phyloP scores from a whole-genome alignment of 2,797 vertebrate species.

The Acanthornis magna region DNA sequence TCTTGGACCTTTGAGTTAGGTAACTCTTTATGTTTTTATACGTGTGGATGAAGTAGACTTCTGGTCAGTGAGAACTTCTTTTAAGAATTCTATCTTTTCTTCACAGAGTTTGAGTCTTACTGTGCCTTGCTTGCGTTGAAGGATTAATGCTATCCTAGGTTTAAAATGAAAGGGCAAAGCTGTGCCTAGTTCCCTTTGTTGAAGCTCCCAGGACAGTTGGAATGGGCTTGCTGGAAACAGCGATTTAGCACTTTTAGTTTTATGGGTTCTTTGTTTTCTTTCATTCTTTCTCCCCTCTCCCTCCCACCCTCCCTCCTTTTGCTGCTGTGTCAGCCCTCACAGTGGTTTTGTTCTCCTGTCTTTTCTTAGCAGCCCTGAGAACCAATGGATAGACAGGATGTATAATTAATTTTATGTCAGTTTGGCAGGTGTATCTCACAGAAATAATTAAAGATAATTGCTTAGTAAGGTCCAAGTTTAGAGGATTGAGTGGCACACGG shows the following conservation, averaged over 20 bases:
- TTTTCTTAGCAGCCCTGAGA: not conserved
- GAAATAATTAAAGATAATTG: not conserved
- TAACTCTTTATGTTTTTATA: not conserved
- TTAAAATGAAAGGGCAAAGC: not conserved
- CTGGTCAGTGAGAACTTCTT: not conserved
- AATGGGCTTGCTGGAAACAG: not conserved
- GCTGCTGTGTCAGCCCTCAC: accelerated
- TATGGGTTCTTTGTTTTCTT: not conserved
- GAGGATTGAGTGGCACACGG: not conserved
- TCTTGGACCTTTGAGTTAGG: not conserved
- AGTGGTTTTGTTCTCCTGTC: not conserved
- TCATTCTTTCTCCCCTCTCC: not conserved
- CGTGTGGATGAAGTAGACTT: not conserved
- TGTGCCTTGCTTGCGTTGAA: not conserved
- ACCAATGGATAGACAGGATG: not conserved
- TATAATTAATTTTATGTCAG: not conserved
- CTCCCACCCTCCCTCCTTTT: not conserved
- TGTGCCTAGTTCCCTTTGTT: not conserved
- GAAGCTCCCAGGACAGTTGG: not conserved
- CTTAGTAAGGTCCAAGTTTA: not conserved
- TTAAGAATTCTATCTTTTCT: not conserved
- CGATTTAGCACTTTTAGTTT: not conserved
- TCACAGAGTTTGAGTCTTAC: not conserved
- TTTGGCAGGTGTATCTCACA: not conserved
- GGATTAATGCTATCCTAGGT: not conserved